phyloP scores from a whole-genome alignment of 2,888 invertebrate genomes.

The Oscheius myriophilus region DNA sequence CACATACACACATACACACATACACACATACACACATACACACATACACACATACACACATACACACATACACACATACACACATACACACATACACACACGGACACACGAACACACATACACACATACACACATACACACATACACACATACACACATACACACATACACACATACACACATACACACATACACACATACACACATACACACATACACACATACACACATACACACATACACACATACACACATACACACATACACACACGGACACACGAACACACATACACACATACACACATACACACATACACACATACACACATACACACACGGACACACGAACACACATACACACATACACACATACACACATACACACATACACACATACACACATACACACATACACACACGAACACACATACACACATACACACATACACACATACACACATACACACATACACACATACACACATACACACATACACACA shows the following conservation, averaged over 20 bases:
- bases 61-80: background rate
- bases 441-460: constrained; percentile 2
- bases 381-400: constrained; percentile 2
- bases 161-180: constrained; percentile 3
- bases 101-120: background rate
- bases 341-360: too few species aligned
- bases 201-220: constrained; percentile 2
- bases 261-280: constrained; percentile 6
- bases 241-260: background rate
- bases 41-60: constrained; percentile 1
- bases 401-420: background rate
- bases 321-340: too few species aligned
- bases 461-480: constrained; percentile 1
- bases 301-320: constrained; percentile 3
- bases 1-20: constrained; percentile 2
- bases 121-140: constrained; percentile 2
- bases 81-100: constrained; percentile 3
- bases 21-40: background rate
- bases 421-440: constrained; percentile 2
- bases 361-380: background rate
- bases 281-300: constrained; percentile 1
- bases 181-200: background rate
- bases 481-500: constrained; percentile 3
- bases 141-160: constrained; percentile 1
- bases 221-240: constrained; percentile 1